Evolutionary conservation across 1,140 invertebrate genomes (phyloP), one percentile per base, ranked within the genome.

Genomic region (Neoseiulus cucumeris): DNA sequence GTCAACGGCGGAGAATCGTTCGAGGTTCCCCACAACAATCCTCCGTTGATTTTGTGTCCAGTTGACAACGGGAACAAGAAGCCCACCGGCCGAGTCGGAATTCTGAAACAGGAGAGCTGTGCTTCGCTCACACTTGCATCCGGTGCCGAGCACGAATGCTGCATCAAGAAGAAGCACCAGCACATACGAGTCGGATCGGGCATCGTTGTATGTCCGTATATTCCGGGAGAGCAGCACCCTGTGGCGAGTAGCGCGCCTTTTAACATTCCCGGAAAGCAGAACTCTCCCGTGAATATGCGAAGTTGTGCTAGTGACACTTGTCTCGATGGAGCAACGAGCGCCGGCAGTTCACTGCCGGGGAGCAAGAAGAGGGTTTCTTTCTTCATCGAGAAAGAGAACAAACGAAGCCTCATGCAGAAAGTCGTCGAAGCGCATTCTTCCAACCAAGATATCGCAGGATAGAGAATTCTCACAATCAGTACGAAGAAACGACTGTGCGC

Each of bases 221-320:
- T 14, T 25, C 51, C 51, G 14, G 18, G 18, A 47, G 22, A 1
- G 14, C 25, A 29, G 14, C 51, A 33, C 2, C 2, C 51, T 25
- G 9, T 59, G 51, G 51, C 51, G 14, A 33, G 51, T 20, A 59
- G 51, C 33, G 51, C 51, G 17, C 51, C 51, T 14, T 59, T 59
- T 9, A 59, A 59, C 33, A 59, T 59, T 29, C 51, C 51, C 6
- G 51, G 51, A n/a, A 14, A 25, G 51, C 51, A 59, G 22, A 12
- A 25, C 22, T 59, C 22, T 14, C 12, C 51, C 2, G 51, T 59
- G 51, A 25, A 33, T 9, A 29, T 59, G 17, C 17, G 51, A 6
- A 59, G 51, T 25, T 59, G 51, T 59, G 51, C 51, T 59, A 59
- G 51, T 59, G 51, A 59, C 22, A 59, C 51, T 4, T 59, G 51